A percentile compares a stretch with the other conserved stretches of the same genome.
Conservation (phyloP, 2,888 invertebrate genomes). For the Dascillus cervinus region DNA sequence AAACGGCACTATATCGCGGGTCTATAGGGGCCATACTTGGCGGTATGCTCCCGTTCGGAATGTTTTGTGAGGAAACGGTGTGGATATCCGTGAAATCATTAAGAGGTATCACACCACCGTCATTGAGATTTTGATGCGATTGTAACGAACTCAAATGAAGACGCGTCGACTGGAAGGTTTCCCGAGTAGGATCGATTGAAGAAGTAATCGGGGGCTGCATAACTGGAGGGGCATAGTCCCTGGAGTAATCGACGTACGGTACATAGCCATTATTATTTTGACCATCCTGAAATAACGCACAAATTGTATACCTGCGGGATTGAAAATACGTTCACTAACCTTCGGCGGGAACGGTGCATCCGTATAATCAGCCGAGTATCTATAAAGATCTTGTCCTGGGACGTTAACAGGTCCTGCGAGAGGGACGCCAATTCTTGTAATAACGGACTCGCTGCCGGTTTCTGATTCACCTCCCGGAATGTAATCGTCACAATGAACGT, state of each 20-base stretch:
- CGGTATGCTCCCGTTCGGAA: constrained; percentile 35
- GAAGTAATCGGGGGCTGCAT: constrained; percentile 49
- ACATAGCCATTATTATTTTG: constrained; percentile 80
- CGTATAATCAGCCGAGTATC: constrained; percentile 69
- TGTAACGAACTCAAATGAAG: constrained; percentile 41
- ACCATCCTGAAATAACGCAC: constrained; percentile 52
- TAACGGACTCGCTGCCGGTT: constrained; percentile 48
- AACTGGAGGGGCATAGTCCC: constrained; percentile 82
- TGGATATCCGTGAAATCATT: constrained; percentile 38
- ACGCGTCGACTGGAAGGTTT: constrained; percentile 41
- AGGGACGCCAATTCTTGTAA: constrained; percentile 59
- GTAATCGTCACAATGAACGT: constrained; percentile 50
- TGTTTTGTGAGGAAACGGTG: constrained; percentile 27
- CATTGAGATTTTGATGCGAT: constrained; percentile 30
- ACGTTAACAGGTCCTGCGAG: constrained; percentile 72
- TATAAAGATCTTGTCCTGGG: constrained; percentile 59
- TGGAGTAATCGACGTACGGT: constrained; percentile 80
- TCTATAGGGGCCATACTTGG: constrained; percentile 52
- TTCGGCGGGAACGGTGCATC: constrained; percentile 74
- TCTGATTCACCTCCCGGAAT: constrained; percentile 48
- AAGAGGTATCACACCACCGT: constrained; percentile 32
- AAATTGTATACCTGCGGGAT: too few species aligned
- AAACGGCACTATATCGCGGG: constrained; percentile 81
- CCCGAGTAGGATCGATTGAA: constrained; percentile 41
- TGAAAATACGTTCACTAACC: constrained; percentile 32